A percentile compares a stretch with the other conserved stretches of the same genome.
These are phyloP conservation scores for Hypomecis atomaria DNA, from an alignment of 2,888 invertebrate genomes.

Conservation along the genomic window DNA sequence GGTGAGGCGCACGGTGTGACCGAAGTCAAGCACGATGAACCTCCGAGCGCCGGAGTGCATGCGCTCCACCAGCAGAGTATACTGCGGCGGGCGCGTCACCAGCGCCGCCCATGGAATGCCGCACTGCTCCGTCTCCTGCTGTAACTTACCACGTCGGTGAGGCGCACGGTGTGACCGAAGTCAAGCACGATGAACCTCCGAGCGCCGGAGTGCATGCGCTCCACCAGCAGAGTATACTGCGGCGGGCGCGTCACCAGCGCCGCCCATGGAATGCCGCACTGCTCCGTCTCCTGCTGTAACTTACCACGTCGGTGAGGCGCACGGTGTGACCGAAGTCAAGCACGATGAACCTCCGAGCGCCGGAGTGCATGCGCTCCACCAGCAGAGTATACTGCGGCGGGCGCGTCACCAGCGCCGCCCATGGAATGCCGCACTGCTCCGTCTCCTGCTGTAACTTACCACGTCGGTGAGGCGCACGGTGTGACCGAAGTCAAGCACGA, in stretches of 20 bases:
- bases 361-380: constrained; percentile 97
- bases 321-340: constrained; percentile 95
- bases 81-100: constrained; percentile 91
- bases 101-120: constrained; percentile 90
- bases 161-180: constrained; percentile 93
- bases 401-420: constrained; percentile 91
- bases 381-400: constrained; percentile 94
- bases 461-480: constrained; percentile 94
- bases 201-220: constrained; percentile 97
- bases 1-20: constrained; percentile 92
- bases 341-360: constrained; percentile 95
- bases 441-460: constrained; percentile 73
- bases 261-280: constrained; percentile 88
- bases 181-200: constrained; percentile 96
- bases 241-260: constrained; percentile 91
- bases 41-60: constrained; percentile 97
- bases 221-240: constrained; percentile 94
- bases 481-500: constrained; percentile 96
- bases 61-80: constrained; percentile 94
- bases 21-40: constrained; percentile 96
- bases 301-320: constrained; percentile 92
- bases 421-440: constrained; percentile 84
- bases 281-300: constrained; percentile 70
- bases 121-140: constrained; percentile 73
- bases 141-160: constrained; percentile 90